phyloP scores from a whole-genome alignment of 2,797 vertebrate genomes.

The Tiaroga cobitis region DNA sequence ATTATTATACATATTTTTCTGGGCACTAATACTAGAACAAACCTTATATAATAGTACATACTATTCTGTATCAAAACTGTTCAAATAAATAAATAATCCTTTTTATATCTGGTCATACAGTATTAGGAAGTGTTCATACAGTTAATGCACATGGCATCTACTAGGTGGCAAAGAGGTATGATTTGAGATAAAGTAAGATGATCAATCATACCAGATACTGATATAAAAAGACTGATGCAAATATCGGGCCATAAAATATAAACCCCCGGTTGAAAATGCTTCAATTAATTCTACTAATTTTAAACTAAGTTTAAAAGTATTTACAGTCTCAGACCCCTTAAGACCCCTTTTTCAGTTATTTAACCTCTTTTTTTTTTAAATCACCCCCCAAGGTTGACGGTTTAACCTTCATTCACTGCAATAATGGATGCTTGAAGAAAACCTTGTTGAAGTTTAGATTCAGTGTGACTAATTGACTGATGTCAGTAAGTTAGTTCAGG shows the following conservation, averaged over 20 bases:
- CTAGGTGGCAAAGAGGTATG: neutral
- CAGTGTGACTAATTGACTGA: neutral
- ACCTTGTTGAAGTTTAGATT: neutral
- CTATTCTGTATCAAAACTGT: neutral
- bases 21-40: neutral
- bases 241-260: neutral
- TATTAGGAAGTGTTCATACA: neutral
- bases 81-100: no score
- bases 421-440: slow-evolving; percentile 1
- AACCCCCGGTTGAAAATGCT: no score
- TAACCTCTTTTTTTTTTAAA: no score
- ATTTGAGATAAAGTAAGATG: neutral
- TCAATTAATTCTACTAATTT: no score
- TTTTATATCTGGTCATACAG: neutral
- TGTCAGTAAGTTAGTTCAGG: neutral
- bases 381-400: neutral
- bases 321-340: neutral
- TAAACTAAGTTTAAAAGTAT: no score
- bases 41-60: neutral
- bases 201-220: neutral
- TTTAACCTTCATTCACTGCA: neutral
- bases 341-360: no score
- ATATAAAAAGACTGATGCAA: neutral
- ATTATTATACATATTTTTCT: neutral
- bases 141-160: neutral